phyloP scores from a whole-genome alignment of 2,113 vertebrate genomes.

The Dolichotis patagonum region DNA sequence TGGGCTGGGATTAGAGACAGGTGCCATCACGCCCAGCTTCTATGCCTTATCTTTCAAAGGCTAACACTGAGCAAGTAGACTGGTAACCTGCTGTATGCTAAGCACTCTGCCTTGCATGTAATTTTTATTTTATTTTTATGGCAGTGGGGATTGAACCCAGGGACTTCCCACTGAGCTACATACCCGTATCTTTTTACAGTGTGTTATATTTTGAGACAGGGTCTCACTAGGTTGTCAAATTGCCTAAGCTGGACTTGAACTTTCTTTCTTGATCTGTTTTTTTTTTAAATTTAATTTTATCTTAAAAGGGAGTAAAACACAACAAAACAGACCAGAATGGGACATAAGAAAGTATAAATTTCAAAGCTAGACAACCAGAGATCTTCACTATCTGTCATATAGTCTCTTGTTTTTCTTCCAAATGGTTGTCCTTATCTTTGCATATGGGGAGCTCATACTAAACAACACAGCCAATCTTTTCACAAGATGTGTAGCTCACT shows the following conservation, averaged over 20 bases:
- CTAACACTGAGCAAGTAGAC: background rate
- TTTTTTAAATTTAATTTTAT: too few species aligned
- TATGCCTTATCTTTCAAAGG: constrained; percentile 3
- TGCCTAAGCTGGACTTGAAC: background rate
- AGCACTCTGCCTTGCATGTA: background rate
- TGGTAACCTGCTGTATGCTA: background rate
- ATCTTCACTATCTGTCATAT: too few species aligned
- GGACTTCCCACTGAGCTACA: background rate
- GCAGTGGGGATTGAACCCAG: background rate
- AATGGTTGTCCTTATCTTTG: too few species aligned
- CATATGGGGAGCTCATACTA: too few species aligned
- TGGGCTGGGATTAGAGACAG: background rate
- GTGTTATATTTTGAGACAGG: background rate
- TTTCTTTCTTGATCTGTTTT: too few species aligned
- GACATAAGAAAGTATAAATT: too few species aligned
- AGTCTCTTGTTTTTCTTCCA: too few species aligned
- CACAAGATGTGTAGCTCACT: too few species aligned
- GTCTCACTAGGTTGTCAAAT: background rate
- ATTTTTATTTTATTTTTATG: background rate
- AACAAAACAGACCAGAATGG: too few species aligned
- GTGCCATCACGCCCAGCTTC: background rate
- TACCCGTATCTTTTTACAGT: background rate
- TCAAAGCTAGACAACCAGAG: too few species aligned
- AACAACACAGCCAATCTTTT: too few species aligned
- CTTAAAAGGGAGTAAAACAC: too few species aligned